Evolutionary conservation across 2,888 invertebrate species (phyloP), one percentile per base, ranked within the genome.

Genomic region (Chymomyza amoena): DNA sequence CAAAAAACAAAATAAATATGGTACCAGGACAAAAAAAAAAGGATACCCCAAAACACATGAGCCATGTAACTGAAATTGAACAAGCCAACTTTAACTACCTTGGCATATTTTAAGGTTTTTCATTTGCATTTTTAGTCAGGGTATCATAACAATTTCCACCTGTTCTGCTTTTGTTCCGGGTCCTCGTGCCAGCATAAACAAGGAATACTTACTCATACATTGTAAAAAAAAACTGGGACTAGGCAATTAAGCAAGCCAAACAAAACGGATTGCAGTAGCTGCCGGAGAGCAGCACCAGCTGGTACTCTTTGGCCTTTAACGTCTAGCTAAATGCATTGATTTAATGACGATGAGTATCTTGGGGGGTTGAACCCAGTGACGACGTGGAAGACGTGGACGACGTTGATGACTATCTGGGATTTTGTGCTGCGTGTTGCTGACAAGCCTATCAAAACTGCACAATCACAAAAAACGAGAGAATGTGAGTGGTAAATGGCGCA

Each of bases 31-130:
- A 6, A 10, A 6, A 10, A 59, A 59, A 28, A 59, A 32, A 6
- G n/a, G 32, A 59, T 20, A 59, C 36, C 36, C 36, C 61, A 36
- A 39, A 61, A 61, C 61, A 61, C n/a, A 61, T 61, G 39, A 45
- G 39, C 39, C 39, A 45, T 45, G 39, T 45, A 45, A 45, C 39
- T 45, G 39, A 70, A 61, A 67, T 67, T 72, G 66, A 74, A 65
- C 65, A 70, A 64, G 63, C 68, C 51, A 72, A 66, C 66, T 73
- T 62, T 51, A 72, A 63, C 57, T 78, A 52, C 51, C 20, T 68
- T 81, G 71, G 81, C 73, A 83, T 84, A 88, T 86, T 84, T 88
- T 83, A 78, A 81, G 72, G 80, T 86, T 81, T 80, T 84, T 81
- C 83, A 88, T 84, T 84, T 81, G 87, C 83, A 84, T 84, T 88